Evolutionary conservation across 2,797 vertebrate species (phyloP).

Genomic region (Girardinus metallicus): DNA sequence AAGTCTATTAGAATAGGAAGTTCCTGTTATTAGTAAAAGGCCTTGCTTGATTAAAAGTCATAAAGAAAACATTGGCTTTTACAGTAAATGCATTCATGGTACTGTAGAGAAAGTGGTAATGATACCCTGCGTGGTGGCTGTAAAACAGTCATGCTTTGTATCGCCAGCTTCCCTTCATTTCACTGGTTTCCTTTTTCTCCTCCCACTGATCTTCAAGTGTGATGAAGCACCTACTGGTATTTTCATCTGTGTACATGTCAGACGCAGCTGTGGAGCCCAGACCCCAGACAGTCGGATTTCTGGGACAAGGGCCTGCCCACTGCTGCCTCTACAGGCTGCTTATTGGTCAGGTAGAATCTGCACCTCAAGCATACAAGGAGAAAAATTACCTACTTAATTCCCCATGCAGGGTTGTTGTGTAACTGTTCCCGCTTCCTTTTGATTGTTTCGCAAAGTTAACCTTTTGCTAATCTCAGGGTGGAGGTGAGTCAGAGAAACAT

Average conservation of each 20-base stretch:
- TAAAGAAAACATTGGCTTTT: constrained; percentile 13
- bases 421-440: constrained; percentile 26
- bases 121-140: constrained; percentile 1
- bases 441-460: constrained; percentile 41
- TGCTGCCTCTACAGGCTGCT: constrained; percentile 27
- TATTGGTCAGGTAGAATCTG: constrained; percentile 53
- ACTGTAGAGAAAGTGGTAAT: background rate
- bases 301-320: constrained; percentile 14
- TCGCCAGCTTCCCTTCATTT: constrained; percentile 7
- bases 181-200: constrained; percentile 10
- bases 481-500: constrained; percentile 38
- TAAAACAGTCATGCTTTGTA: background rate
- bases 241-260: constrained; percentile 21
- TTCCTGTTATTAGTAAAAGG: background rate
- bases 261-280: constrained; percentile 35
- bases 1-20: constrained; percentile 6
- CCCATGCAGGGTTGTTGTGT: constrained; percentile 45
- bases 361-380: constrained; percentile 19
- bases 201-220: constrained; percentile 7
- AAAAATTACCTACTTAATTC: constrained; percentile 49
- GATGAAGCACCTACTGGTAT: constrained; percentile 10
- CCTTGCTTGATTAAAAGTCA: background rate
- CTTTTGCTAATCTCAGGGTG: constrained; percentile 36
- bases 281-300: constrained; percentile 65
- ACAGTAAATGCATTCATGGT: background rate